These are phyloP conservation scores for Pocillopora meandrina DNA, from an alignment of 92 coral and sea anemone genomes.

Conservation along the genomic window DNA sequence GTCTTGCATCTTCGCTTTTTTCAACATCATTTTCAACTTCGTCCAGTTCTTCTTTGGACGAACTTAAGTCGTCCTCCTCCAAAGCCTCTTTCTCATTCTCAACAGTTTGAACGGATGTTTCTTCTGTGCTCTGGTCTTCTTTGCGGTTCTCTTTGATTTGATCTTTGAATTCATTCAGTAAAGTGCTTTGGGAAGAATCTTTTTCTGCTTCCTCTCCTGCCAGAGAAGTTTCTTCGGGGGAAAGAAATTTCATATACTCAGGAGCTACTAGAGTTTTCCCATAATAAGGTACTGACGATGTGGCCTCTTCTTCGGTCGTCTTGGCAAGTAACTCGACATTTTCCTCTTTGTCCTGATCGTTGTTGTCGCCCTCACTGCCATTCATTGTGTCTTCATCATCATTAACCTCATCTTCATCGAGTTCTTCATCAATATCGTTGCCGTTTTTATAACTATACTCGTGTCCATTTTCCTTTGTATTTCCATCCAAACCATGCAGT, in stretches of 20 bases:
- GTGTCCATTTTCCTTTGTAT: constrained; percentile 16
- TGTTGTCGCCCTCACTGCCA: not conserved
- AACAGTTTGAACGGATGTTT: not conserved
- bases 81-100: not conserved
- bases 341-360: not conserved
- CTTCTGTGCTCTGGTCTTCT: not conserved
- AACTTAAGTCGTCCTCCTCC: constrained; percentile 10
- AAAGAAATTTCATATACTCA: constrained; percentile 31
- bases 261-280: constrained; percentile 44
- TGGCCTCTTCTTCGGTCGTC: constrained; percentile 5
- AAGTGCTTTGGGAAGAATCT: not conserved
- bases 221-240: not conserved
- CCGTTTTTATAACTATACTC: not conserved
- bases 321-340: not conserved
- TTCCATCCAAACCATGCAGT: not conserved
- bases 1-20: not conserved
- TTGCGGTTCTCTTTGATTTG: not conserved
- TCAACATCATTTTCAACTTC: constrained; percentile 1
- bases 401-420: not conserved
- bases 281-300: constrained; percentile 20
- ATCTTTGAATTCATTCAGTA: not conserved
- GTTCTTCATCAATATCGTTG: not conserved
- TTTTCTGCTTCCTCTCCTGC: not conserved
- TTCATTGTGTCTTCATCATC: not conserved
- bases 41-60: not conserved